Percentiles rank a stretch among this genome's conserved stretches.
These are phyloP conservation scores for Tanytarsus gracilentus DNA, from an alignment of 2,888 invertebrate genomes.

Conservation along the genomic window DNA sequence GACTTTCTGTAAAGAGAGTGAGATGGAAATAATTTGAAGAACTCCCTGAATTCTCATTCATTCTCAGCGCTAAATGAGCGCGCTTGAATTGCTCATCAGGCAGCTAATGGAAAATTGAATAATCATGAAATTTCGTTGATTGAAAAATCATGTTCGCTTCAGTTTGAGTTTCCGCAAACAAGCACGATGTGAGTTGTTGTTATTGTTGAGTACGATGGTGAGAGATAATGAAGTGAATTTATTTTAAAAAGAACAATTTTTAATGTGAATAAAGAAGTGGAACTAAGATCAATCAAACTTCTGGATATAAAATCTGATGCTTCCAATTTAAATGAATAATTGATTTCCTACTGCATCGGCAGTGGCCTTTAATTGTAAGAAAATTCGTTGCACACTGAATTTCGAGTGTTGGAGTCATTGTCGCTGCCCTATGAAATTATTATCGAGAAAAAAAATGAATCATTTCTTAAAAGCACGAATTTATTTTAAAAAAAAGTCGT, in stretches of 20 bases:
- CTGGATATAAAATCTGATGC: not conserved
- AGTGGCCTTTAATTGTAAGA: not conserved
- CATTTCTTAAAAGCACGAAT: constrained; percentile 16
- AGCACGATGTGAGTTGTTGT: too few species aligned
- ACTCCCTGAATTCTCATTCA: constrained; percentile 25
- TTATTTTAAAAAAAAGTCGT: not conserved
- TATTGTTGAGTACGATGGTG: too few species aligned
- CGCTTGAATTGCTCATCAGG: constrained; percentile 19
- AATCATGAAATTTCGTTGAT: constrained; percentile 22
- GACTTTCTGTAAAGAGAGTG: constrained; percentile 13
- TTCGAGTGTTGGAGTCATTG: not conserved
- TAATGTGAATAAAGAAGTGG: not conserved
- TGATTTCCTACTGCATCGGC: not conserved
- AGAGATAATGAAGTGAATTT: too few species aligned
- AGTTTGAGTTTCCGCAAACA: constrained; percentile 23
- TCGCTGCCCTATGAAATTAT: constrained; percentile 1
- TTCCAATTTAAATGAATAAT: not conserved
- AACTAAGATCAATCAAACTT: constrained; percentile 7
- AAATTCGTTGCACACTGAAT: not conserved
- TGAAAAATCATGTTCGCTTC: constrained; percentile 28
- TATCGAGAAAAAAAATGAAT: not conserved
- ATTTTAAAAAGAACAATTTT: too few species aligned
- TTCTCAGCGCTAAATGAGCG: not conserved
- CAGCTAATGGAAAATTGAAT: constrained; percentile 28
- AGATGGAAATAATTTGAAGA: constrained; percentile 10